Base-by-base conservation (phyloP, 2,113 vertebrate genomes). In the Brevimyrus niger region DNA sequence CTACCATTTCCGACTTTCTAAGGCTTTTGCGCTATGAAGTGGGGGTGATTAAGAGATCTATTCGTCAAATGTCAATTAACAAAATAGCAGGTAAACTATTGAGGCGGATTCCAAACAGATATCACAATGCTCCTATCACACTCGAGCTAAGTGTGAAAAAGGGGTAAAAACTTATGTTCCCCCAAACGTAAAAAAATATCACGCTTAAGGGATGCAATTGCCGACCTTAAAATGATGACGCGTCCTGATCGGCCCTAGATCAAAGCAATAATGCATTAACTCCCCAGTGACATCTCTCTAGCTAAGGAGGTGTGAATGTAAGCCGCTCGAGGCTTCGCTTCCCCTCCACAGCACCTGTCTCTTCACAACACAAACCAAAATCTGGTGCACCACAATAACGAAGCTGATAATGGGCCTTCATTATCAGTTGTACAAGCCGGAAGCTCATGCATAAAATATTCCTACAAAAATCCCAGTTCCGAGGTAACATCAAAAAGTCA, bases 261-360 rank as follows among this genome's bases (percentile, higher is more conserved):
- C 17, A n/a, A 50, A 51, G n/a, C 84, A 86, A n/a, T 9, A 11
- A 23, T 31, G 46, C 47, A 51, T 50, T 50, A 86, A 48, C 84
- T 10, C 2, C n/a, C 47, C 23, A 27, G 10, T 86, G 44, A 82
- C 76, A 50, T 47, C 21, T 10, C n/a, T 35, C n/a, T 19, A 27
- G 15, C n/a, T 55, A 87, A 87, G 31, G 53, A 87, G 55, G 86
- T 87, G 86, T 87, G 11, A 27, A 73, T 86, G 38, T 87, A 44
- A 3, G 19, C 42, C 53, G 42, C 2, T 19, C 53, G 5, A 21
- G 19, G 86, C 86, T 23, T 10, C 35, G 38, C 53, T 61, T 44
- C 53, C 55, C 27, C 13, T n/a, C 21, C n/a, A 6, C 87, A 61
- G 35, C 55, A 87, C 51, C 31, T 61, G 35, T 51, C 46, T 65